Evolutionary conservation across 1,140 invertebrate genomes (phyloP).

Genomic region (Euglossa dilemma): DNA sequence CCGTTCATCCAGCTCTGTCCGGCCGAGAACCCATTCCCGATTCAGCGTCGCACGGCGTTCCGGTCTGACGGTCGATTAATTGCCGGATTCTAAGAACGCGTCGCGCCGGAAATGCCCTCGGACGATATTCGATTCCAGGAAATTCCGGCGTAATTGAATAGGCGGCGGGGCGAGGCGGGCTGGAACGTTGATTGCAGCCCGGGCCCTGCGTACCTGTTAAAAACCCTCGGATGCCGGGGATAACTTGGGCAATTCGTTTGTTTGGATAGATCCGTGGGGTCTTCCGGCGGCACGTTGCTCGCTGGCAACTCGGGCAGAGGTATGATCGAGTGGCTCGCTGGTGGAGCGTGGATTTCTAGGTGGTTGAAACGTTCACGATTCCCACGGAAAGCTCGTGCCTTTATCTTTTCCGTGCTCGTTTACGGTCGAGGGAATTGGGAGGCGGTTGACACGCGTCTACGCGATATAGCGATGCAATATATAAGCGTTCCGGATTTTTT

Average conservation of each 20-base stretch:
- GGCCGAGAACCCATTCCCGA: slow-evolving; percentile 57
- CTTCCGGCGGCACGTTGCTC: not conserved
- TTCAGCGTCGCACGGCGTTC: slow-evolving; percentile 43
- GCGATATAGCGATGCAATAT: no score
- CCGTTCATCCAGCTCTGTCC: slow-evolving; percentile 57
- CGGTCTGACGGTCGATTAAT: slow-evolving; percentile 62
- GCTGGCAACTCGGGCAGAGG: no score
- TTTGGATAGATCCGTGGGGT: not conserved
- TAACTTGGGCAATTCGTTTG: slow-evolving; percentile 23
- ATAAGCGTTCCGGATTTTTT: no score
- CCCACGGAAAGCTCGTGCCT: no score
- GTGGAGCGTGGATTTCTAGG: not conserved
- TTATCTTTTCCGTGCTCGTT: no score
- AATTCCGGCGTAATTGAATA: slow-evolving; percentile 40
- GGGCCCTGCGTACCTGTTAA: slow-evolving; percentile 18
- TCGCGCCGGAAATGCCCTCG: slow-evolving; percentile 21
- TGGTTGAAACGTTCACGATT: no score
- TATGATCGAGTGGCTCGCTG: not conserved
- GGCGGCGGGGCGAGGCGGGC: not conserved
- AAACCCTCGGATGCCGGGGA: slow-evolving; percentile 6
- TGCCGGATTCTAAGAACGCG: slow-evolving; percentile 45
- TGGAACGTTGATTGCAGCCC: slow-evolving; percentile 33
- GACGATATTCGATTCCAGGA: slow-evolving; percentile 48
- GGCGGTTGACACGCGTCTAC: no score
- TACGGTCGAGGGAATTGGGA: no score